Percentiles rank a stretch among this genome's conserved stretches.
These are phyloP conservation scores for Apis mellifera DNA, from an alignment of 1,140 invertebrate species.

Conservation along the genomic window DNA sequence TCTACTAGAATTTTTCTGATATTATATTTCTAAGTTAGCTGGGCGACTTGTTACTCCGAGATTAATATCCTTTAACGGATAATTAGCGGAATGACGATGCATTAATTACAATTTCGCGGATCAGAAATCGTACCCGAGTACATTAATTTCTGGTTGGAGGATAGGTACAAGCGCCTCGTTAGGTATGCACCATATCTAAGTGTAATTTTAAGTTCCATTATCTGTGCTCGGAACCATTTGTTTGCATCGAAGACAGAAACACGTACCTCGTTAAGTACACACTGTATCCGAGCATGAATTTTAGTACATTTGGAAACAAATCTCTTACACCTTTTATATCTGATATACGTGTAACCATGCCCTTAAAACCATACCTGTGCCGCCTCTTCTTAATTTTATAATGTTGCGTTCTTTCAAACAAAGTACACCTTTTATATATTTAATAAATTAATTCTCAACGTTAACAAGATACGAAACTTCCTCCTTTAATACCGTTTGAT, in stretches of 20 bases:
- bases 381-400: neutral
- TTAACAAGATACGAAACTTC: neutral
- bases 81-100: neutral
- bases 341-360: conserved; percentile 14
- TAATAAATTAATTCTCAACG: neutral
- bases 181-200: conserved; percentile 38
- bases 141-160: conserved; percentile 20
- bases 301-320: conserved; percentile 19
- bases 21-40: too few species aligned
- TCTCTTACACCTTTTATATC: conserved; percentile 23
- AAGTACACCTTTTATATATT: too few species aligned
- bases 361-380: neutral
- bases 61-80: too few species aligned
- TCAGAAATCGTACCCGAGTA: neutral
- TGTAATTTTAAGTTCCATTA: conserved; percentile 46
- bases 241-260: conserved; percentile 44
- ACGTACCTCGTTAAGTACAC: conserved; percentile 48
- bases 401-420: too few species aligned
- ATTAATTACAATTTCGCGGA: conserved; percentile 8
- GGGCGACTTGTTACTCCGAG: too few species aligned
- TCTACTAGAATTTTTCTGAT: too few species aligned
- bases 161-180: conserved; percentile 47
- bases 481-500: neutral
- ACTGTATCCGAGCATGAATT: conserved; percentile 10
- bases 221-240: conserved; percentile 38